Conservation (phyloP, 1,140 invertebrate species). For the Bombus polaris region DNA sequence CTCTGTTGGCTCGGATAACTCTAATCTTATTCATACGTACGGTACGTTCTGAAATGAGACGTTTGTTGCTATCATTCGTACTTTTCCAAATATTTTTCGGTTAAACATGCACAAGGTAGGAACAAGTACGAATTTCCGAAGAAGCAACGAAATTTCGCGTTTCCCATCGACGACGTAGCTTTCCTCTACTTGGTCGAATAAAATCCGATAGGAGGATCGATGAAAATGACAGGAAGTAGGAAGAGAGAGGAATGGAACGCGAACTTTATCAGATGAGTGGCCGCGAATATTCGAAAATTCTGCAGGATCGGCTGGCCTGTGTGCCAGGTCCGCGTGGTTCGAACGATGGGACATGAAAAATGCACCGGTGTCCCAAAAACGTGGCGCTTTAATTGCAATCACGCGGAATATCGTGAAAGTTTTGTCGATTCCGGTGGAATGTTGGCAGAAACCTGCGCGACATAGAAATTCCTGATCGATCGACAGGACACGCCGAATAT, state of each 20-base stretch:
- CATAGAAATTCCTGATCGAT: neutral
- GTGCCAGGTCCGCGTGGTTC: neutral
- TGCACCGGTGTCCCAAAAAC: neutral
- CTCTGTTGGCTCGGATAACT: no score
- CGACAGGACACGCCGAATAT: neutral
- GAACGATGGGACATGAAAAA: neutral
- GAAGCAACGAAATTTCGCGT: neutral
- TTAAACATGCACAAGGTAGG: no score
- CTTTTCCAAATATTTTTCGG: no score
- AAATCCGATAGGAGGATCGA: neutral
- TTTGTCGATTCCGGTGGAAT: neutral
- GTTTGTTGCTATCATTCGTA: no score
- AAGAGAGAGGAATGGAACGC: no score
- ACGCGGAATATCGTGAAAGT: neutral
- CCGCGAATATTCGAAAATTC: slow-evolving; percentile 30
- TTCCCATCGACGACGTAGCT: neutral
- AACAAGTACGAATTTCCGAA: neutral
- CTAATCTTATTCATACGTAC: no score
- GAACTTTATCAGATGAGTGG: slow-evolving; percentile 19
- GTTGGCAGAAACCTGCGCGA: neutral
- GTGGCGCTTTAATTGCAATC: slow-evolving; percentile 6
- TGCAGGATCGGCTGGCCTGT: neutral
- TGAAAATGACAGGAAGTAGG: neutral
- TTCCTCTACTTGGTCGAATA: neutral
- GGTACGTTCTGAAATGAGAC: no score